phyloP scores from a whole-genome alignment of 2,888 invertebrate species.

The Pinctada fucata region DNA sequence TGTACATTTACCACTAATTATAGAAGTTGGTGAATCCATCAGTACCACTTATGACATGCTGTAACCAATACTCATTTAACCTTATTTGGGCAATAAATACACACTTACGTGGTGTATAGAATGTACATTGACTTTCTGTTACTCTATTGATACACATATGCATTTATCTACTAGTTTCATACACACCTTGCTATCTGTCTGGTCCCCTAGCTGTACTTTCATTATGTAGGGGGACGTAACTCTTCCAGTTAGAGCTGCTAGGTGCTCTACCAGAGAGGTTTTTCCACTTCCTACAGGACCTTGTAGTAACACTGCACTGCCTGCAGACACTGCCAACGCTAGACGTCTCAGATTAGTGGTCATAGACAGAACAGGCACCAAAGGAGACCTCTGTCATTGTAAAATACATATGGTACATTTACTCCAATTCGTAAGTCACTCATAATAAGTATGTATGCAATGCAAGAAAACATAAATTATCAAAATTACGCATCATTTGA shows the following conservation, averaged over 20 bases:
- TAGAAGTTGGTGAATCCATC: no score
- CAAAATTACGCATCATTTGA: no score
- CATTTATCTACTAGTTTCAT: not conserved
- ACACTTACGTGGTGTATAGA: no score
- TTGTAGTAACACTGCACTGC: conserved; percentile 80
- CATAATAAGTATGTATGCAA: no score
- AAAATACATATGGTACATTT: not conserved
- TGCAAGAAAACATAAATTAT: no score
- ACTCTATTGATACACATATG: no score
- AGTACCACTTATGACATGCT: no score
- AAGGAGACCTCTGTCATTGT: conserved; percentile 1
- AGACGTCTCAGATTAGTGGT: conserved; percentile 82
- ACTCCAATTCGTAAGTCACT: no score
- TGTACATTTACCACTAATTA: no score
- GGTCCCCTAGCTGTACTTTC: conserved; percentile 96
- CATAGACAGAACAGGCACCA: conserved; percentile 86
- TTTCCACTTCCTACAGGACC: conserved; percentile 97
- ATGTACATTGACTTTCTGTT: no score
- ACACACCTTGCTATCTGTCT: conserved; percentile 92
- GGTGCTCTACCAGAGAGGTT: conserved; percentile 90
- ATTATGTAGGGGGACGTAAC: conserved; percentile 80
- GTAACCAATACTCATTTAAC: no score
- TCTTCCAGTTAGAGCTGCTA: conserved; percentile 88
- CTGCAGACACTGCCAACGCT: conserved; percentile 87
- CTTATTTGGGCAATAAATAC: no score